Conservation (phyloP, 2,797 vertebrate species). For the Pseudopleuronectes americanus region DNA sequence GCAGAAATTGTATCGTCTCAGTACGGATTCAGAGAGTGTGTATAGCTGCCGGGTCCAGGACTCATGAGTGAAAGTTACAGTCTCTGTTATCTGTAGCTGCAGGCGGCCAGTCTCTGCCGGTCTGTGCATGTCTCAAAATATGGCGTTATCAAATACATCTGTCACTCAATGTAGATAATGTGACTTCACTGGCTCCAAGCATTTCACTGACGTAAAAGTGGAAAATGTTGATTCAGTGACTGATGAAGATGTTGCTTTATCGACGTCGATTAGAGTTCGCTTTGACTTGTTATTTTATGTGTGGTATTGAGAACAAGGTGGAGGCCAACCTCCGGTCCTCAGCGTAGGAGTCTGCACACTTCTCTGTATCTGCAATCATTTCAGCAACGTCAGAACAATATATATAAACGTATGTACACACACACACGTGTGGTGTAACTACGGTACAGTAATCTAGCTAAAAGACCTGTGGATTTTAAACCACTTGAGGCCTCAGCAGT, state of each 20-base stretch:
- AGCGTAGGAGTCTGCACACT: too few relatives aligned
- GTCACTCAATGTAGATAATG: slow-evolving; percentile 7
- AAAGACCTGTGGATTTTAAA: slow-evolving; percentile 39
- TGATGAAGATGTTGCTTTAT: neutral
- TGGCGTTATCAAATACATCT: slow-evolving; percentile 42
- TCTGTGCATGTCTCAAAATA: slow-evolving; percentile 37
- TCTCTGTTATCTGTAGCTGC: slow-evolving; percentile 47
- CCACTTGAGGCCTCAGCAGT: slow-evolving; percentile 41
- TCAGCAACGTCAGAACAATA: neutral
- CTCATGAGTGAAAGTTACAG: slow-evolving; percentile 19
- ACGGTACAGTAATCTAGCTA: slow-evolving; percentile 8
- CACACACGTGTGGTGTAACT: slow-evolving; percentile 35
- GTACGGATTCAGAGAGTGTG: slow-evolving; percentile 28
- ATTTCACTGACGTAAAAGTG: slow-evolving; percentile 1
- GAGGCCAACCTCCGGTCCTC: neutral
- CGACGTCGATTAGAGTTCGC: neutral
- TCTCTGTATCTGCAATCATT: neutral
- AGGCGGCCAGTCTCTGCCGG: slow-evolving; percentile 27
- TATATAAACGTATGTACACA: neutral
- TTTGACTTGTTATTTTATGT: neutral
- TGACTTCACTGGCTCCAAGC: slow-evolving; percentile 1
- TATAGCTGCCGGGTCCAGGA: slow-evolving; percentile 20
- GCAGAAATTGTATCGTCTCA: slow-evolving; percentile 29
- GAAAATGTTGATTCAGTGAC: neutral
- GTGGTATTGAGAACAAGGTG: neutral